Base-by-base conservation (phyloP, 2,113 vertebrate genomes). In the Acinonyx jubatus region DNA sequence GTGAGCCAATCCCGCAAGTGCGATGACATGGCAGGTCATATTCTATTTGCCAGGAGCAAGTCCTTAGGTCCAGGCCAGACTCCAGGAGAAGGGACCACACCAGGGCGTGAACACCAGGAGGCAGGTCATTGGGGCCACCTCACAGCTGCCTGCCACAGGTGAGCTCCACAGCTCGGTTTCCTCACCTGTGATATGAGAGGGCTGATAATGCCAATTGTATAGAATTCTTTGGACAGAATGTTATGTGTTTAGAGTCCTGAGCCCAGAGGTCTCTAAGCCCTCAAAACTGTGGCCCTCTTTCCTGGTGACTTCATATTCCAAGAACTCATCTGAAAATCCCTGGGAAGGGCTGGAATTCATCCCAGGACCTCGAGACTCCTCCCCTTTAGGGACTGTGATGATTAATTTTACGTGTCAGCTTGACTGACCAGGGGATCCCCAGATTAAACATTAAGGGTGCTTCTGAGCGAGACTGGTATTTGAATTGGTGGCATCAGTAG, bases 121-220 rank as follows among this genome's bases (percentile, higher is more conserved):
- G 57, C 0, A 2, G 74, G 3, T 16, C 14, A 0, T 1, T 13
- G 71, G 41, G 71, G n/a, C n/a, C 55, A 3, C 31, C 4, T 41
- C 36, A 8, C 33, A 38, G 33, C 68, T 16, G 38, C 57, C 23
- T 3, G 4, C 7, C 78, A 41, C 73, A 68, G 61, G 48, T 41
- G 74, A 63, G 31, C 6, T 3, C 38, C 38, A 29, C 78, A 27
- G 52, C 21, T 57, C 2, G 8, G 31, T 78, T 57, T 81, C 57
- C 36, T 52, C 7, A 41, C 63, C 52, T 89, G 76, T 7, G 23
- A 78, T 55, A 31, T 21, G 36, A 66, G 48, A 21, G 45, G 36
- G 27, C 38, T 3, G 21, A 36, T 65, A 36, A 41, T 6, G 11
- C 11, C 61, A 29, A 23, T 10, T 55, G 29, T 48, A 10, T 31